Evolutionary conservation across 2,113 vertebrate genomes (phyloP).

Genomic region (Octodon degus): DNA sequence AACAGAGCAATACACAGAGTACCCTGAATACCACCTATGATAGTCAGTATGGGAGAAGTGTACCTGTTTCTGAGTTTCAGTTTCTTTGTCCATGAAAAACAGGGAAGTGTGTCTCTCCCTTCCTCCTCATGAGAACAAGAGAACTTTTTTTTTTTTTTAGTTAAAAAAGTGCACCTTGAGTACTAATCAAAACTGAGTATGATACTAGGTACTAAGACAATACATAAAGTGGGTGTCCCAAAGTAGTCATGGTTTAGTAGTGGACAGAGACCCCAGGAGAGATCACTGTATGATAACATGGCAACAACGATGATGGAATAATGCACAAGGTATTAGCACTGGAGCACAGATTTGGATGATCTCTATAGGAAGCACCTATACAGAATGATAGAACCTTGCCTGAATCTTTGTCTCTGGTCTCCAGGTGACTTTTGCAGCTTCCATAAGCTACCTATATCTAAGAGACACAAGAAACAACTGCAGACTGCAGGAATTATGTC

Average conservation of each 20-base stretch:
- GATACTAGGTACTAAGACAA: not conserved
- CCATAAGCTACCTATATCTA: not conserved
- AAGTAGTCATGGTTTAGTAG: not conserved
- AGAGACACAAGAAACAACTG: not conserved
- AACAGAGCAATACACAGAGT: not conserved
- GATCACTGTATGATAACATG: not conserved
- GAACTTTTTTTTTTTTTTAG: conserved; percentile 4
- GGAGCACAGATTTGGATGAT: not conserved
- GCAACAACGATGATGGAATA: not conserved
- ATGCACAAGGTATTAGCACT: not conserved
- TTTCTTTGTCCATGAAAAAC: conserved; percentile 29
- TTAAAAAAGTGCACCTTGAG: not conserved
- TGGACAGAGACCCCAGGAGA: not conserved
- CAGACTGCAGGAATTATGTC: not conserved
- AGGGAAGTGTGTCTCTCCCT: not conserved
- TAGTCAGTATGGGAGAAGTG: not conserved
- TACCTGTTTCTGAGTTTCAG: not conserved
- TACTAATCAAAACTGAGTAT: not conserved
- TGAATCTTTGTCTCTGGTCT: not conserved
- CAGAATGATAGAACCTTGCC: not conserved
- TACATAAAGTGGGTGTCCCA: not conserved
- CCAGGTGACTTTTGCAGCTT: not conserved
- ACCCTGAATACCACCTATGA: not conserved
- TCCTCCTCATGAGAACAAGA: not conserved
- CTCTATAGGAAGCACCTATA: too few species aligned